phyloP scores from a whole-genome alignment of 2,888 invertebrate genomes.

The Parochlus steinenii region DNA sequence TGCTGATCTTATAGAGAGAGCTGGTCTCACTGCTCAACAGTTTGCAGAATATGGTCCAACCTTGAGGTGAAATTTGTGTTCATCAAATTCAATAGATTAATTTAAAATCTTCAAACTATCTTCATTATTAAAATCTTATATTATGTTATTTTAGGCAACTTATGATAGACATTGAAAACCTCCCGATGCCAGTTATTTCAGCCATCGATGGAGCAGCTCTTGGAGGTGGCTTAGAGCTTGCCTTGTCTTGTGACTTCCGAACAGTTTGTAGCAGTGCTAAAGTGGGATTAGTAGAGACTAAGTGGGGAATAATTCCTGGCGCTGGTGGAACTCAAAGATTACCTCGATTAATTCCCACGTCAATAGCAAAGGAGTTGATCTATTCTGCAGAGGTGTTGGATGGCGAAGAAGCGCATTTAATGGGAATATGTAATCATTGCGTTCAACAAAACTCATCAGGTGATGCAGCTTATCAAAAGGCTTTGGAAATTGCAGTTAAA shows the following conservation, averaged over 20 bases:
- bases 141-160: constrained; percentile 49
- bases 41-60: too few species aligned
- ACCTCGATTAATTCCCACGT: constrained; percentile 65
- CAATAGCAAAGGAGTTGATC: constrained; percentile 87
- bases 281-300: constrained; percentile 90
- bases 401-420: constrained; percentile 58
- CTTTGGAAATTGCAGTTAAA: constrained; percentile 70
- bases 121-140: too few species aligned
- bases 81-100: too few species aligned
- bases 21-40: constrained; percentile 53
- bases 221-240: constrained; percentile 78
- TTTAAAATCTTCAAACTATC: too few species aligned
- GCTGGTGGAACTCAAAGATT: constrained; percentile 61
- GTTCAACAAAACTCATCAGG: constrained; percentile 58
- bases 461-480: constrained; percentile 71
- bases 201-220: constrained; percentile 53
- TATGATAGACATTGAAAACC: constrained; percentile 53
- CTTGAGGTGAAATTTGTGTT: too few species aligned
- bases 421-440: constrained; percentile 73
- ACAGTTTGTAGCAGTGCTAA: constrained; percentile 64
- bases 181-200: constrained; percentile 66
- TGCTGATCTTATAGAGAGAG: constrained; percentile 89
- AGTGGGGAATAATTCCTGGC: constrained; percentile 81
- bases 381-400: constrained; percentile 68
- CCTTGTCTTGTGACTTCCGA: constrained; percentile 86